These are phyloP conservation scores for Poecilia gillii DNA, from an alignment of 2,797 vertebrate species.

Conservation along the genomic window DNA sequence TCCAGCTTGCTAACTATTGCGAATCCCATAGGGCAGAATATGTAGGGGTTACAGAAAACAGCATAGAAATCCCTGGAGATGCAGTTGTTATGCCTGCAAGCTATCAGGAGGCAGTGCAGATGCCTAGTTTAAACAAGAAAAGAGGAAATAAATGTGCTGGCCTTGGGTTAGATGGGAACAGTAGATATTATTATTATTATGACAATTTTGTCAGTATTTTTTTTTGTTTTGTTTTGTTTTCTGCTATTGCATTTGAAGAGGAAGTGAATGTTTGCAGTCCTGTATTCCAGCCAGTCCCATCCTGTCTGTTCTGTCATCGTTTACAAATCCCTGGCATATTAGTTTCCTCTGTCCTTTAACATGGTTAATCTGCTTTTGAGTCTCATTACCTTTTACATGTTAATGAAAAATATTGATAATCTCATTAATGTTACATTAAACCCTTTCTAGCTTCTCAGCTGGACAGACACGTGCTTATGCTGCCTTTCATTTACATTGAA, in stretches of 20 bases:
- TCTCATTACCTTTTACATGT: background rate
- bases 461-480: background rate
- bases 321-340: constrained; percentile 34
- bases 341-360: constrained; percentile 5
- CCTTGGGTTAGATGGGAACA: constrained; percentile 30
- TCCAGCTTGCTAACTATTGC: constrained; percentile 24
- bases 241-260: constrained; percentile 19
- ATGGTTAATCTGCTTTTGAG: background rate
- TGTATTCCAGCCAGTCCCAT: constrained; percentile 4
- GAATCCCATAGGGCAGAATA: constrained; percentile 18
- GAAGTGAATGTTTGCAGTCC: constrained; percentile 19
- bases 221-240: background rate
- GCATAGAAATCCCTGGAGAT: constrained; percentile 26
- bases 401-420: background rate
- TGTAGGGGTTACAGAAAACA: constrained; percentile 28
- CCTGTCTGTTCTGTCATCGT: constrained; percentile 6
- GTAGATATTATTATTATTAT: constrained; percentile 51
- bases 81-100: constrained; percentile 14
- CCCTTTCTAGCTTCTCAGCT: background rate
- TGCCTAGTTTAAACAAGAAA: constrained; percentile 26
- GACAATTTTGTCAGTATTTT: constrained; percentile 18
- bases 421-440: background rate
- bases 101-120: constrained; percentile 20
- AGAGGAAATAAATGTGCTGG: constrained; percentile 18
- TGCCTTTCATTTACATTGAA: background rate